These are phyloP conservation scores for Drosophila bunnanda DNA, from an alignment of 2,888 invertebrate species.

Conservation along the genomic window DNA sequence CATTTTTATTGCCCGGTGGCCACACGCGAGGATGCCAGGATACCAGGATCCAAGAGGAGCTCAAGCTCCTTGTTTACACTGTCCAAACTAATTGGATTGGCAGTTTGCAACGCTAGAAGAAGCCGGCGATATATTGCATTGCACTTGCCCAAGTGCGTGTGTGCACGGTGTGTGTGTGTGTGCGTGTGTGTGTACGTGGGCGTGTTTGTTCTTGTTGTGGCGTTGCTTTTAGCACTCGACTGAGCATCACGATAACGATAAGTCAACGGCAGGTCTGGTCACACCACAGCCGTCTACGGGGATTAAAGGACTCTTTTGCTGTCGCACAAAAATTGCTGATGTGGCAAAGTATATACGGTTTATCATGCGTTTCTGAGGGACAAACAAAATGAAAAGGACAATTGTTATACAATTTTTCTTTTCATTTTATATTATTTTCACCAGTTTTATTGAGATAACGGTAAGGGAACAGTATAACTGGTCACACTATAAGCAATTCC, in stretches of 20 bases:
- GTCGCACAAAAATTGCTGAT: conserved; percentile 2
- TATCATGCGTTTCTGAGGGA: background rate
- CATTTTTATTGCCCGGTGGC: conserved; percentile 70
- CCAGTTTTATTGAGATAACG: background rate
- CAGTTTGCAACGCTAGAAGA: conserved; percentile 47
- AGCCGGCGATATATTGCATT: conserved; percentile 27
- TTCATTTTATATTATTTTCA: background rate
- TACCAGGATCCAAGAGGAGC: conserved; percentile 15
- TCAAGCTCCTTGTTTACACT: conserved; percentile 61
- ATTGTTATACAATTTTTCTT: background rate
- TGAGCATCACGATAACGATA: conserved; percentile 15
- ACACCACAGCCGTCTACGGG: conserved; percentile 1
- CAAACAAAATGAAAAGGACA: no score
- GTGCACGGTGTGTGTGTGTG: background rate
- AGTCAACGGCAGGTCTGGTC: conserved; percentile 4
- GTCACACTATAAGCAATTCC: background rate
- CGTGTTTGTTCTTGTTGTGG: background rate
- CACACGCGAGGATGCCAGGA: conserved; percentile 28
- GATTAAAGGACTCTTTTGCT: conserved; percentile 5
- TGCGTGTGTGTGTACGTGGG: background rate
- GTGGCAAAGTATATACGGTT: background rate
- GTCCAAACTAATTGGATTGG: conserved; percentile 73
- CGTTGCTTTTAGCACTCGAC: conserved; percentile 7
- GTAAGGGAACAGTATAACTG: background rate
- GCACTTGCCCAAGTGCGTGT: conserved; percentile 6